A percentile compares a stretch with the other conserved stretches of the same genome.
These are phyloP conservation scores for Distichodus sexfasciatus DNA, from an alignment of 2,797 vertebrate genomes.

Conservation along the genomic window DNA sequence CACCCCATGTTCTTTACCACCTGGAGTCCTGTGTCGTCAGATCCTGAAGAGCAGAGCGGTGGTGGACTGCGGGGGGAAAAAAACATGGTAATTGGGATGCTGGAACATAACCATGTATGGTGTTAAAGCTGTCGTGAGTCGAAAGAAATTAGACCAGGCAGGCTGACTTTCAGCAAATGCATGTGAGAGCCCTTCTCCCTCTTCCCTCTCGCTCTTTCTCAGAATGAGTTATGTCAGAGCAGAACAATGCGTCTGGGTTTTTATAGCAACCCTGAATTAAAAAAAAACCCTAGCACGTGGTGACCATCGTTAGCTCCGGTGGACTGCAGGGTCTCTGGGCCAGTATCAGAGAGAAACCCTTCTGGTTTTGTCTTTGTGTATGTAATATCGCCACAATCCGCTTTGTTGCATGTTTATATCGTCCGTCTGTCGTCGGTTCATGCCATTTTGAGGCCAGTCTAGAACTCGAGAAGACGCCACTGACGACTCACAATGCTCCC, in stretches of 20 bases:
- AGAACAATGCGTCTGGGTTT: conserved; percentile 53
- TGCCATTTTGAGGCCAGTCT: too few species aligned
- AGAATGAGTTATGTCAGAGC: conserved; percentile 52
- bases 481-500: conserved; percentile 35
- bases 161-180: conserved; percentile 32
- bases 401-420: too few species aligned
- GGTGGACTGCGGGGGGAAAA: conserved; percentile 1
- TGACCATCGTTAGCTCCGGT: conserved; percentile 15
- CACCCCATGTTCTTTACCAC: too few species aligned
- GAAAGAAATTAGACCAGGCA: conserved; percentile 43
- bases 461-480: too few species aligned
- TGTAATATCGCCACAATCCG: too few species aligned
- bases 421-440: too few species aligned
- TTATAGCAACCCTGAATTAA: conserved; percentile 31
- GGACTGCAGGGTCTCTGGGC: not conserved
- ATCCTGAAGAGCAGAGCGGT: too few species aligned
- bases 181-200: conserved; percentile 13
- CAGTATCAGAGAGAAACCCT: not conserved
- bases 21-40: too few species aligned
- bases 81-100: conserved; percentile 48
- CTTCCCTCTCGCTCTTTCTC: conserved; percentile 32
- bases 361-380: not conserved
- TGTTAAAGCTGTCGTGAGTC: conserved; percentile 28
- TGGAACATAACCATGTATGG: conserved; percentile 59
- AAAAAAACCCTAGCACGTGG: conserved; percentile 7